Evolutionary conservation across 2,888 invertebrate genomes (phyloP).

Genomic region (Tupiocoris notatus): DNA sequence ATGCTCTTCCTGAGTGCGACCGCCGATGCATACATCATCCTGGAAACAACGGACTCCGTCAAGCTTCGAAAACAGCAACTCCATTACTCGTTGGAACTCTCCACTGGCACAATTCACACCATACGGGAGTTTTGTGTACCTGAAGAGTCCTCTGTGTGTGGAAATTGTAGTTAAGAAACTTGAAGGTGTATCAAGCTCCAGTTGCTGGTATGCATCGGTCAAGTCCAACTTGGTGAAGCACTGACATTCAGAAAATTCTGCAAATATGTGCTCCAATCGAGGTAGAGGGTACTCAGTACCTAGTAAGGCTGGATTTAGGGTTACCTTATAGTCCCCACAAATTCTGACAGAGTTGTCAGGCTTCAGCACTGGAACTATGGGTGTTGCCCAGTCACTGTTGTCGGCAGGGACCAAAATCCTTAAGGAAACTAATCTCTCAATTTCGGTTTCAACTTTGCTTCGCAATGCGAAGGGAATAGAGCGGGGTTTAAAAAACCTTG

Average conservation of each 20-base stretch:
- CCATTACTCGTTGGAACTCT: not conserved
- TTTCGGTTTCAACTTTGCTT: no score
- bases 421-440: slow-evolving; percentile 47
- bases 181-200: not conserved
- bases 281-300: no score
- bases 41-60: not conserved
- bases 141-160: not conserved
- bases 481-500: slow-evolving; percentile 49
- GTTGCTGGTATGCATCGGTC: not conserved
- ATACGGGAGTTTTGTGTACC: not conserved
- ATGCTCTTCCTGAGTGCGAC: not conserved
- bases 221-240: no score
- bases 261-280: no score
- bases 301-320: no score
- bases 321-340: no score
- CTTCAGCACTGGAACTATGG: no score
- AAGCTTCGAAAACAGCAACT: not conserved
- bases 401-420: slow-evolving; percentile 48
- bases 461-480: slow-evolving; percentile 50
- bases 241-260: no score
- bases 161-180: not conserved
- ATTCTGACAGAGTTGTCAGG: no score
- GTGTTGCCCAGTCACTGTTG: slow-evolving; percentile 51
- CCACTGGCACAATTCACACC: not conserved
- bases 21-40: not conserved